Base-by-base conservation (phyloP, 2,797 vertebrate genomes). In the Sebastes reedi region DNA sequence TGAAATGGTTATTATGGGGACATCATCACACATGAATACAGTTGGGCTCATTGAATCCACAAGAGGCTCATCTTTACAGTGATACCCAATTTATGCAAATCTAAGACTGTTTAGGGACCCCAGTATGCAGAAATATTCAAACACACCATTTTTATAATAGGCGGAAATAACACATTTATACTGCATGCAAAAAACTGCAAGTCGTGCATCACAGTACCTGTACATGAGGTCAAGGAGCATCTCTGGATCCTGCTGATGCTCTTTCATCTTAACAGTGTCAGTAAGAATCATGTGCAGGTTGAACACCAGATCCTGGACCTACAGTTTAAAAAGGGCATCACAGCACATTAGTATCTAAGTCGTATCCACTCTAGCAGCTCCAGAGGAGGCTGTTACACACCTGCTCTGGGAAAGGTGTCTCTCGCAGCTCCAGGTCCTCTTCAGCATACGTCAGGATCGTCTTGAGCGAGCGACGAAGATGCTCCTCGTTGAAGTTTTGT, bases 201-300 rank as follows among this genome's bases (percentile, higher is more conserved):
- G 42, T 4, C 7, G 6, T 27, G 24, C 14, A 16, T 58, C 16
- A 0, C 27, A 5, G 67, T 89, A 97, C 97, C 97, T 96, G 95
- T 98, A 98, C 97, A 98, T 98, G 24, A 98, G 94, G 88, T 98
- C 97, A 2, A 98, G 93, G 69, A 98, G 96, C 97, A 98, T 98
- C 93, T 98, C 97, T 0, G 97, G 97, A 89, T 98, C 97, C 79
- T 98, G 96, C 90, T 98, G 97, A 81, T 98, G 97, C 67, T 98
- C 97, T 86, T 98, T 98, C 97, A 98, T 98, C 91, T 98, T 98
- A 34, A 98, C 97, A 0, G 97, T 98, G 91, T 98, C 97, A 0
- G 97, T 98, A 50, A 98, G 96, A 89, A 98, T 98, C 97, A 98
- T 98, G 94, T 98, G 97, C 80, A 98, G 89, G 91, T 98, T 98